phyloP scores from a whole-genome alignment of 1,140 invertebrate genomes.

The Tetramorium parvispinum region DNA sequence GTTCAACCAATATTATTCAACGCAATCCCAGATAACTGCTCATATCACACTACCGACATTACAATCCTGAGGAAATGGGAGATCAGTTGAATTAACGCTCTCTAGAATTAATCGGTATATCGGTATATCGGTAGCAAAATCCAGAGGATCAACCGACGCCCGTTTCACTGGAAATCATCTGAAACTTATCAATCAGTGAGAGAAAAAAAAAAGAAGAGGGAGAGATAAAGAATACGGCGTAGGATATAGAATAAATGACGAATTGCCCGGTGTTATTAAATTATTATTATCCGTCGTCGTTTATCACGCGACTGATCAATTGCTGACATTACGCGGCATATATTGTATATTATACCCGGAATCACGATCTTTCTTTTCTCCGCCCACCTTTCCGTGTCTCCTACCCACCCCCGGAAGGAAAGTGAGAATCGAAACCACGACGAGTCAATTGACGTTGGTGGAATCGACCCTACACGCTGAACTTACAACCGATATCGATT shows the following conservation, averaged over 20 bases:
- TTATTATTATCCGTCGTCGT: background rate
- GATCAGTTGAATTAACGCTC: background rate
- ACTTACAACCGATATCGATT: conserved; percentile 37
- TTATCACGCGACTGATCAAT: background rate
- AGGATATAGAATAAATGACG: background rate
- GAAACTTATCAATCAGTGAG: background rate
- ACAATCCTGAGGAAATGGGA: too few relatives aligned
- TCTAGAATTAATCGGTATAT: background rate
- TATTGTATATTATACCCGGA: background rate
- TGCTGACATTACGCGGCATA: background rate
- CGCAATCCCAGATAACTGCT: background rate
- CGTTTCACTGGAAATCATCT: background rate
- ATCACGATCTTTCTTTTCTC: background rate
- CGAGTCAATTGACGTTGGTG: conserved; percentile 7
- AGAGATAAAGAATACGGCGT: too few relatives aligned
- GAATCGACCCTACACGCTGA: conserved; percentile 24
- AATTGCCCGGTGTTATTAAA: conserved; percentile 11
- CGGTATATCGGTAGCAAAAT: background rate
- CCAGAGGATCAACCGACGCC: background rate
- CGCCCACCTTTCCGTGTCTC: background rate
- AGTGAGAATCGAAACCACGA: conserved; percentile 12
- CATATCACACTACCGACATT: background rate
- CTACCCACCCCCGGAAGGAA: background rate
- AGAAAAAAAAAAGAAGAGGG: too few relatives aligned
- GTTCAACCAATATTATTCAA: background rate